These are phyloP conservation scores for Acronicta leporina DNA, from an alignment of 2,888 invertebrate genomes.

Conservation along the genomic window DNA sequence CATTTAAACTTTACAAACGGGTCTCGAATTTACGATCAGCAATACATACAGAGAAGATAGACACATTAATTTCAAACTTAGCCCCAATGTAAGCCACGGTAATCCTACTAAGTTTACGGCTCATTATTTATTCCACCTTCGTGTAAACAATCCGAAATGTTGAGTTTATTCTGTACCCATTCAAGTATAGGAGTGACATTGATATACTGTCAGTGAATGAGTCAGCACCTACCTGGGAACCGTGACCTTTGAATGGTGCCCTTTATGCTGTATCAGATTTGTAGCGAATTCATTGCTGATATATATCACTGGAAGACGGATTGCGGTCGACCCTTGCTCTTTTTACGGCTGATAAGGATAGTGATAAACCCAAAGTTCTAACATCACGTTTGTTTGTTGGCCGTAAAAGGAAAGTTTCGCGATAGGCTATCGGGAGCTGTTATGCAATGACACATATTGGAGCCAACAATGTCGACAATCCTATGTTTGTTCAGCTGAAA, in stretches of 20 bases:
- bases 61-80: slow-evolving; percentile 37
- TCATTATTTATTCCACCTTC: slow-evolving; percentile 39
- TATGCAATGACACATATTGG: slow-evolving; percentile 15
- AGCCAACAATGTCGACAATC: slow-evolving; percentile 32
- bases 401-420: slow-evolving; percentile 44
- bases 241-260: slow-evolving; percentile 50
- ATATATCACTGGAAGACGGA: slow-evolving; percentile 47
- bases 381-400: slow-evolving; percentile 48
- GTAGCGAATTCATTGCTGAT: slow-evolving; percentile 46
- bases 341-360: slow-evolving; percentile 48
- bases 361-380: slow-evolving; percentile 43
- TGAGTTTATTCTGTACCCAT: slow-evolving; percentile 13
- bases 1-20: slow-evolving; percentile 35
- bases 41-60: slow-evolving; percentile 5
- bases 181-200: slow-evolving; percentile 30
- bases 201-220: slow-evolving; percentile 43
- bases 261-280: slow-evolving; percentile 46
- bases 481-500: slow-evolving; percentile 14
- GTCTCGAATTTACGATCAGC: slow-evolving; percentile 11
- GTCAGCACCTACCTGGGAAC: slow-evolving; percentile 32
- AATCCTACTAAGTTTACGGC: slow-evolving; percentile 25
- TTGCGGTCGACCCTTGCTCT: slow-evolving; percentile 40
- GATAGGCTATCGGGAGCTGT: slow-evolving; percentile 32
- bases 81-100: slow-evolving; percentile 22
- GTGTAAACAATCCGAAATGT: slow-evolving; percentile 38